A percentile compares a stretch with the other conserved stretches of the same genome.
Evolutionary conservation across 2,888 invertebrate species (phyloP).

Genomic region (Oithona nana): DNA sequence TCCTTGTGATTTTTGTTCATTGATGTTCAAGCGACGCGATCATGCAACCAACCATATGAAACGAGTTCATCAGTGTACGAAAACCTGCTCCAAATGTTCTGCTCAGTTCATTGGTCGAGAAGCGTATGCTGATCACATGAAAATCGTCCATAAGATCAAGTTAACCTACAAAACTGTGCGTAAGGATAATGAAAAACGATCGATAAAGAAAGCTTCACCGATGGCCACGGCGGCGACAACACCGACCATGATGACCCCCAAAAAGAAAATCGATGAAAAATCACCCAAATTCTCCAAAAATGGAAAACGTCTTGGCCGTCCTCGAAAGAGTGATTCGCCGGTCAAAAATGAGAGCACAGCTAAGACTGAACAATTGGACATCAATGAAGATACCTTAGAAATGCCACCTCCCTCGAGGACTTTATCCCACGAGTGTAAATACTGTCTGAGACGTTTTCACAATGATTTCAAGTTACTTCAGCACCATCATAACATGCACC

Average conservation of each 20-base stretch:
- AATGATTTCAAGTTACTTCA: background rate
- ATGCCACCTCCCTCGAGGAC: background rate
- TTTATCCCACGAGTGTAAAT: background rate
- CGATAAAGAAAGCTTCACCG: background rate
- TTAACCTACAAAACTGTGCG: background rate
- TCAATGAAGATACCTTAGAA: no score
- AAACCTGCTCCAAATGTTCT: slow-evolving; percentile 1
- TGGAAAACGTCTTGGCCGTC: background rate
- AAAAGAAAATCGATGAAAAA: background rate
- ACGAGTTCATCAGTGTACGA: background rate
- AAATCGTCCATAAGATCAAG: background rate
- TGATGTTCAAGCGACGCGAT: slow-evolving; percentile 2
- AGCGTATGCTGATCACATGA: background rate
- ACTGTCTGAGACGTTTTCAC: background rate
- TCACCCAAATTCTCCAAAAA: background rate
- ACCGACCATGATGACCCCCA: no score
- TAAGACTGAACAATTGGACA: background rate
- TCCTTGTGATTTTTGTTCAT: slow-evolving; percentile 7
- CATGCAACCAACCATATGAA: slow-evolving; percentile 3
- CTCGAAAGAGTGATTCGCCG: background rate
- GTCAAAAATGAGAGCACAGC: background rate
- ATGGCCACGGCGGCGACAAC: background rate
- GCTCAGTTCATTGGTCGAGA: background rate
- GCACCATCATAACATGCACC: background rate
- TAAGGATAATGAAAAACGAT: background rate